Evolutionary conservation across 2,888 invertebrate species (phyloP).

Genomic region (Pasiphila rectangulata): DNA sequence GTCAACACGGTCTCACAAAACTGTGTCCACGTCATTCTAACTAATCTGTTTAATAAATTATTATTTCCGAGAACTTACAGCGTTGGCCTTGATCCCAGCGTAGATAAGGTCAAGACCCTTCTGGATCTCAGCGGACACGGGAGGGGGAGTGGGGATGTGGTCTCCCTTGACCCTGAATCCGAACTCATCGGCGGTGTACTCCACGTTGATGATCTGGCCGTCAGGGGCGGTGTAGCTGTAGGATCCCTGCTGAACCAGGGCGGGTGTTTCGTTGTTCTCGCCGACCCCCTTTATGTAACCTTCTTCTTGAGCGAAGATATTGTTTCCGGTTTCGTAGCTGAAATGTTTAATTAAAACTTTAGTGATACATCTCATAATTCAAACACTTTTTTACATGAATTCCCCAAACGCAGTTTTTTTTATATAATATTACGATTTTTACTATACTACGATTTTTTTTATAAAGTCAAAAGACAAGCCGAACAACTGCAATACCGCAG

Average conservation of each 20-base stretch:
- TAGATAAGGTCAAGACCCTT: slow-evolving; percentile 93
- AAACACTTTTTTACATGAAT: too few species aligned
- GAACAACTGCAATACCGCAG: too few species aligned
- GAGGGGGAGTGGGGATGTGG: slow-evolving; percentile 91
- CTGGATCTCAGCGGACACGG: slow-evolving; percentile 91
- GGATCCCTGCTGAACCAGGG: slow-evolving; percentile 88
- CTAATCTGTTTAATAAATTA: too few species aligned
- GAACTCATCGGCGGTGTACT: slow-evolving; percentile 90
- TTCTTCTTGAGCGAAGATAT: slow-evolving; percentile 88
- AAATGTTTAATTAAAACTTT: slow-evolving; percentile 40
- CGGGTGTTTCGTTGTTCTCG: slow-evolving; percentile 80
- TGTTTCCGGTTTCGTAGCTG: slow-evolving; percentile 92
- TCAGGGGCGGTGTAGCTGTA: slow-evolving; percentile 91
- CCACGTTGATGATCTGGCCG: slow-evolving; percentile 86
- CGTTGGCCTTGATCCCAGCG: slow-evolving; percentile 86
- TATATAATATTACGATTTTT: too few species aligned
- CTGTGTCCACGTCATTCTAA: too few species aligned
- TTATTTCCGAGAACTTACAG: slow-evolving; percentile 46
- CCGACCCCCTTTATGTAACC: slow-evolving; percentile 86
- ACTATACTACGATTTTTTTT: too few species aligned
- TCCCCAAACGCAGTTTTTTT: too few species aligned
- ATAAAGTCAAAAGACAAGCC: too few species aligned
- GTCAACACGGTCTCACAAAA: too few species aligned
- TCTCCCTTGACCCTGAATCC: slow-evolving; percentile 91
- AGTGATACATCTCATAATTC: too few species aligned